A percentile compares a stretch with the other conserved stretches of the same genome.
Evolutionary conservation across 2,797 vertebrate species (phyloP).

Genomic region (Valencia hispanica): DNA sequence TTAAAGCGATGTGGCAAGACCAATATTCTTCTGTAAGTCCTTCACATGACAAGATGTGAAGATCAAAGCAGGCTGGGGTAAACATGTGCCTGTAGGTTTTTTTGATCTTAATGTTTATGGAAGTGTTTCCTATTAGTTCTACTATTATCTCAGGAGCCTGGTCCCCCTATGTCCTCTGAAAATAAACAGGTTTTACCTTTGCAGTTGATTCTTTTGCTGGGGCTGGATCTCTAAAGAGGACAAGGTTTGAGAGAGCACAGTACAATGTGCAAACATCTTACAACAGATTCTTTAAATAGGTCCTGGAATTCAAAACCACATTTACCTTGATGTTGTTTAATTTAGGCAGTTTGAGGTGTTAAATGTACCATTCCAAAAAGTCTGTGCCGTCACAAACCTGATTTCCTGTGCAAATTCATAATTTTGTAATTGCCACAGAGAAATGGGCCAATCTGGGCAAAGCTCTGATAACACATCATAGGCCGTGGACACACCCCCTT

Average conservation of each 20-base stretch:
- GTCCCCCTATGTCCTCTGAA: neutral
- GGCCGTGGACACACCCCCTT: too few relatives aligned
- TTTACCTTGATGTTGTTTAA: too few relatives aligned
- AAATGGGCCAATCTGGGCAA: too few relatives aligned
- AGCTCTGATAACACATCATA: too few relatives aligned
- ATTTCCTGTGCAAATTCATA: too few relatives aligned
- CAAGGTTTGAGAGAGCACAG: neutral
- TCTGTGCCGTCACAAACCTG: too few relatives aligned
- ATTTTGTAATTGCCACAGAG: too few relatives aligned
- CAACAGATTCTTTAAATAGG: neutral
- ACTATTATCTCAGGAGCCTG: neutral
- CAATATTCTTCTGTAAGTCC: conserved; percentile 12
- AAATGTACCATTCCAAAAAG: too few relatives aligned
- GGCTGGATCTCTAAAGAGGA: neutral
- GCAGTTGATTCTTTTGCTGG: neutral
- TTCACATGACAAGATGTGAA: neutral
- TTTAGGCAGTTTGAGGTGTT: too few relatives aligned
- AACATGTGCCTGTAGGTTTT: conserved; percentile 5
- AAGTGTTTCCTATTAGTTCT: neutral
- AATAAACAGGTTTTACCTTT: neutral
- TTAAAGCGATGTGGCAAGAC: conserved; percentile 2
- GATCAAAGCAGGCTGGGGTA: conserved; percentile 29
- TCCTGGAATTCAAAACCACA: too few relatives aligned
- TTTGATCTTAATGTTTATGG: neutral
- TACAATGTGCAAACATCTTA: neutral